phyloP scores from a whole-genome alignment of 2,888 invertebrate species.

The Exephanes ischioxanthus region DNA sequence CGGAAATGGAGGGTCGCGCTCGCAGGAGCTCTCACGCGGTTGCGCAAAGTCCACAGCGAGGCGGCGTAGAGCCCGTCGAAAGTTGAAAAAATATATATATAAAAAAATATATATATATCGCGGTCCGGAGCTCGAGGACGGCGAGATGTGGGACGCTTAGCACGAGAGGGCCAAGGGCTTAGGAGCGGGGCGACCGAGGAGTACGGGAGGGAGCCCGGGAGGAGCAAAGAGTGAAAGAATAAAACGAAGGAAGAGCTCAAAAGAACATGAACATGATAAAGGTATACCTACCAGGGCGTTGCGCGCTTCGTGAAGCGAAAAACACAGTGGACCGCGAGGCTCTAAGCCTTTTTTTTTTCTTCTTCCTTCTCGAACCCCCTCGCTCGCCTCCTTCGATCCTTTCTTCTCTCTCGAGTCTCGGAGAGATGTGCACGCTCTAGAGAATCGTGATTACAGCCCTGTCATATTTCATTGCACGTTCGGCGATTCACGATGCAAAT shows the following conservation, averaged over 20 bases:
- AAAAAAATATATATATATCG: neutral
- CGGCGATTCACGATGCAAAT: conserved; percentile 71
- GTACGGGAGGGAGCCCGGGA: conserved; percentile 38
- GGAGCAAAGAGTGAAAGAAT: conserved; percentile 52
- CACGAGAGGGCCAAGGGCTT: conserved; percentile 28
- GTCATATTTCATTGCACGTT: conserved; percentile 81
- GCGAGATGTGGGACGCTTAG: conserved; percentile 59
- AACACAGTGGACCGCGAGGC: conserved; percentile 60
- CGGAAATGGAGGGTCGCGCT: conserved; percentile 73
- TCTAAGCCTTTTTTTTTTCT: conserved; percentile 22
- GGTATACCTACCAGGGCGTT: conserved; percentile 50
- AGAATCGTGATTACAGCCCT: conserved; percentile 81
- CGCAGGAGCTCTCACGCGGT: conserved; percentile 62
- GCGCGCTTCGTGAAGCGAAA: conserved; percentile 58
- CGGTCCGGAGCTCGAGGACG: conserved; percentile 40
- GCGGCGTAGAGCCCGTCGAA: conserved; percentile 38
- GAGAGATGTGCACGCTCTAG: conserved; percentile 56
- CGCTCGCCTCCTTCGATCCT: conserved; percentile 28
- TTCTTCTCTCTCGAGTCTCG: conserved; percentile 10
- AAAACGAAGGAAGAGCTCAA: conserved; percentile 46
- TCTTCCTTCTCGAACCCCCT: conserved; percentile 14
- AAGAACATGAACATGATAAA: conserved; percentile 64
- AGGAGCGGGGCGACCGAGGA: neutral
- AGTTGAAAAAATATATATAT: neutral
- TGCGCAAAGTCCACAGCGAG: conserved; percentile 65